Base-by-base conservation (phyloP, 1,140 invertebrate species). In the Drosophila santomea region DNA sequence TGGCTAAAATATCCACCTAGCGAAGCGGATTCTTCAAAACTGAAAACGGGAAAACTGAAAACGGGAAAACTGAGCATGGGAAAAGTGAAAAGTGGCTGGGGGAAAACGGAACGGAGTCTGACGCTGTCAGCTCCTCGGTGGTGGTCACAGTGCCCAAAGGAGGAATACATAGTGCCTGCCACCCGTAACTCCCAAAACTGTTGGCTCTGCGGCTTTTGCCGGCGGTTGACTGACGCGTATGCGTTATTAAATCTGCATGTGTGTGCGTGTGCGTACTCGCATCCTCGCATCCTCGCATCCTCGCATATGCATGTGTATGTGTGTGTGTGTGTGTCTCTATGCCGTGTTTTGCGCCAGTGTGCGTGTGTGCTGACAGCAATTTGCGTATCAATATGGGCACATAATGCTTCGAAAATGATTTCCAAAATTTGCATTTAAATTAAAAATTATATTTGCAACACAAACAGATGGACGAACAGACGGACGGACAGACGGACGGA, bases 361-460 rank as follows among this genome's bases (percentile, higher is more conserved):
- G 83, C 45, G 83, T 86, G 51, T 58, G 84, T 58, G 84, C 83
- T 84, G 84, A 89, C 84, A 88, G 84, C 84, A 88, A 88, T 88
- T 88, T 88, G 84, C 84, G 84, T 88, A 88, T 88, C 84, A 88
- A 88, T 88, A 88, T 88, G 84, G 84, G 84, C 84, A 83, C 84
- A 88, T 88, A 88, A 88, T 88, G 84, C 85, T 89, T 84, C 77
- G 84, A 88, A 89, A 88, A 89, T 88, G 84, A 88, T 88, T 88
- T 89, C 80, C 80, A 84, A 88, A 88, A 88, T 88, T 88, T 88
- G 84, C 84, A 88, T 88, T 89, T 88, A 88, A 88, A 88, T 88
- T 88, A 88, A 88, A 88, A 88, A 88, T 89, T 89, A 88, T 88
- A 88, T 88, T 88, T 88, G 84, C 84, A 88, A 88, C 80, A 88